Evolutionary conservation across 2,113 vertebrate species (phyloP).

Genomic region (Nipponia nippon): DNA sequence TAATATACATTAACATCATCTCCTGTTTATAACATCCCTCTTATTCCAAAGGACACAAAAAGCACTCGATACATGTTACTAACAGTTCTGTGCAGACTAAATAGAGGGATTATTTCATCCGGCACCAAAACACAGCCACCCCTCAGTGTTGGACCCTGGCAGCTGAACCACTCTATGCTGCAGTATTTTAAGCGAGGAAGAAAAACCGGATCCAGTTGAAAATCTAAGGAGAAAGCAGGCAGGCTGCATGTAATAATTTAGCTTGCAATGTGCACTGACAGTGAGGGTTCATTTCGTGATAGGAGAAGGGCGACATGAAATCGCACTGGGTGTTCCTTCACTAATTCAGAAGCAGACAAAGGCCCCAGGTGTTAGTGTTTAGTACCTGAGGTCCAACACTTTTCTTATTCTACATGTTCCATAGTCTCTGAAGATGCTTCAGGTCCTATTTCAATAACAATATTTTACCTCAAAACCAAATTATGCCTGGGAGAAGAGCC

Average conservation of each 20-base stretch:
- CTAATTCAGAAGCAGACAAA: not conserved
- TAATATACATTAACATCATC: slow-evolving; percentile 19
- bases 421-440: not conserved
- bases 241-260: slow-evolving; percentile 1
- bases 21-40: slow-evolving; percentile 27
- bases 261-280: not conserved
- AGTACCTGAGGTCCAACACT: not conserved
- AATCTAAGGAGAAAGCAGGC: not conserved
- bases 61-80: not conserved
- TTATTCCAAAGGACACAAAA: slow-evolving; percentile 24
- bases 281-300: not conserved
- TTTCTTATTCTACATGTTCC: not conserved
- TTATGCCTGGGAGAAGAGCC: not conserved
- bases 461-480: slow-evolving; percentile 20
- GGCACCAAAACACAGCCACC: not conserved
- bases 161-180: not conserved
- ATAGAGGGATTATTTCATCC: slow-evolving; percentile 41
- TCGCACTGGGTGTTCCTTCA: not conserved
- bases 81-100: slow-evolving; percentile 40
- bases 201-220: slow-evolving; percentile 1
- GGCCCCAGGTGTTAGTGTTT: not conserved
- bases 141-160: not conserved
- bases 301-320: not conserved
- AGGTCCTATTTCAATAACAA: not conserved
- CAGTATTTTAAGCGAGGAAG: not conserved